phyloP scores from a whole-genome alignment of 2,888 invertebrate genomes.

The Abrostola tripartita region DNA sequence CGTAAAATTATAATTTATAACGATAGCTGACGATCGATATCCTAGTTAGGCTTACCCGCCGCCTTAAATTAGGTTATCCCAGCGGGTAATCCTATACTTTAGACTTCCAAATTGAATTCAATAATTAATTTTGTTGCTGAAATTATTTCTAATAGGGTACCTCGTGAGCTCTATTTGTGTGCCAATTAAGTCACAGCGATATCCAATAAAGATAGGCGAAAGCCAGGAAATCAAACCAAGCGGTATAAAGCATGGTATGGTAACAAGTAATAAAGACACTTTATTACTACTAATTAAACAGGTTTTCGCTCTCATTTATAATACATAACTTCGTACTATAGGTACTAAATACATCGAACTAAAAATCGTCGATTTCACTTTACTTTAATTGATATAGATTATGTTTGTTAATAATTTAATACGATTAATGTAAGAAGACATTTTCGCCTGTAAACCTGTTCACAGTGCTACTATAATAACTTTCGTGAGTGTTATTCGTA shows the following conservation, averaged over 20 bases:
- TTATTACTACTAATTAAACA: constrained; percentile 3
- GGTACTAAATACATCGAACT: no score
- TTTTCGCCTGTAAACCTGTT: no score
- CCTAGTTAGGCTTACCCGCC: background rate
- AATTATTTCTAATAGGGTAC: background rate
- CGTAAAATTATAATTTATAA: background rate
- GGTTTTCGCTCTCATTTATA: background rate
- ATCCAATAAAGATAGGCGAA: background rate
- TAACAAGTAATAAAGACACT: constrained; percentile 5
- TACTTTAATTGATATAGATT: no score
- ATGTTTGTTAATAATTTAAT: no score
- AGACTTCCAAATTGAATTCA: background rate
- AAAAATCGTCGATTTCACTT: no score
- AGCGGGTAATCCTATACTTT: background rate
- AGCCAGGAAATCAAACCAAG: background rate
- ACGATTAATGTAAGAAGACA: no score
- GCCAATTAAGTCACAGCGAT: background rate
- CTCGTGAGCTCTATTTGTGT: background rate
- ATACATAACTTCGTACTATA: no score
- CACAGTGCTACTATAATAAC: no score
- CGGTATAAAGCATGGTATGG: constrained; percentile 1
- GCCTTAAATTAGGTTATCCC: background rate
- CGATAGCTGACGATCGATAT: background rate
- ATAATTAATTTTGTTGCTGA: background rate
- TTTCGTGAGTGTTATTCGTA: no score